Base-by-base conservation (phyloP, 2,888 invertebrate genomes). In the Xestia c-nigrum region DNA sequence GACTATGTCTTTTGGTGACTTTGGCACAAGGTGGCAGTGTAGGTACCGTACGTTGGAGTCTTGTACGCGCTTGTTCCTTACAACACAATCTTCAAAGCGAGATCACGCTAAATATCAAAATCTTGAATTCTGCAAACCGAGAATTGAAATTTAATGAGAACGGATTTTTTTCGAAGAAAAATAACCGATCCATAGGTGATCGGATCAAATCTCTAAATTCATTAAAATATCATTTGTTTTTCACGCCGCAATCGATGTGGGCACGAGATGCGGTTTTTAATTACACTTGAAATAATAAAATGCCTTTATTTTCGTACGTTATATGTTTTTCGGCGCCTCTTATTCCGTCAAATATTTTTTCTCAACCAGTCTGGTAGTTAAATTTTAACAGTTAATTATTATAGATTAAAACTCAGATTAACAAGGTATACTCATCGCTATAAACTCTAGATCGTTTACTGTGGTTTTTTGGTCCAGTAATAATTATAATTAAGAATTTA, bases 341-440 rank as follows among this genome's bases (percentile, higher is more conserved):
- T 43, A 19, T 64, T 64, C 57, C 71, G 52, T 85, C 61, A 76
- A 80, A 66, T 31, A 40, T 79, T 65, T 57, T 57, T 43, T 83
- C 76, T 74, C 69, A 78, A 78, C 63, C 85, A 88, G 65, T 19
- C 9, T 63, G 77, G 81, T 64, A 84, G 74, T 87, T 66, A 87
- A 85, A 81, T 64, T 80, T 87, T 80, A 82, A 84, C 79, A 76
- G 77, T 79, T 87, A 81, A 87, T 85, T 87, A 85, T 72, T 80
- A 72, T 76, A 80, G 80, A 87, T 88, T 87, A 82, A 85, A 88
- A 88, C 65, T 78, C 65, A 80, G 79, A 87, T 87, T 79, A 87
- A 77, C 77, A 78, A 50, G 78, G 74, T 85, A 84, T 63, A 74
- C 61, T 75, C 74, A 21, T 19, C 52, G 87, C 82, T 74, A 79